Conservation (phyloP, 2,888 invertebrate species). For the Tetranychus truncatus region DNA sequence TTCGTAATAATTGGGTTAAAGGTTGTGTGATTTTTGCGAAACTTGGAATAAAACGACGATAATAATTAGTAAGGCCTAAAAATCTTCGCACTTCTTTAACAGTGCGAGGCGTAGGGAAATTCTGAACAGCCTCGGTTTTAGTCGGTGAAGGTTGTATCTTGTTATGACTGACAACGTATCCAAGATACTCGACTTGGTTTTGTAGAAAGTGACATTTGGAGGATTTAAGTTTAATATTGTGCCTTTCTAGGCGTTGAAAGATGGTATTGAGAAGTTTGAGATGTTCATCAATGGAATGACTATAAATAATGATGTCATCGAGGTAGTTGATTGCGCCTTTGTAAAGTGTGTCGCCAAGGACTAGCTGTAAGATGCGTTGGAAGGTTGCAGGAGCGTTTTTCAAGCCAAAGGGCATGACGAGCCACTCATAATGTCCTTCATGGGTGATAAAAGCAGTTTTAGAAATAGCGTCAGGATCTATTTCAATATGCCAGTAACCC, state of each 20-base stretch:
- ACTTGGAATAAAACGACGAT: conserved; percentile 23
- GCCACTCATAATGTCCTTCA: conserved; percentile 4
- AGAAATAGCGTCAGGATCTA: not conserved
- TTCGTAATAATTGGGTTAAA: not conserved
- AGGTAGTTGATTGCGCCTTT: too few relatives aligned
- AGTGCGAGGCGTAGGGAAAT: conserved; percentile 15
- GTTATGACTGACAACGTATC: not conserved
- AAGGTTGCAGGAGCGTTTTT: conserved; percentile 7
- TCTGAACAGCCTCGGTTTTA: conserved; percentile 5
- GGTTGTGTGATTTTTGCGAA: conserved; percentile 9
- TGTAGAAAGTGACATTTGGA: conserved; percentile 9
- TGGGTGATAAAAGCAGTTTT: conserved; percentile 15
- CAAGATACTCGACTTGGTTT: not conserved
- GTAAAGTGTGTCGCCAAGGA: not conserved
- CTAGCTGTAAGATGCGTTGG: conserved; percentile 1
- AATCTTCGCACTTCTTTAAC: conserved; percentile 12
- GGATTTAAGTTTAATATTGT: conserved; percentile 2
- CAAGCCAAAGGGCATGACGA: conserved; percentile 12
- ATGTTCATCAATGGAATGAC: conserved; percentile 10
- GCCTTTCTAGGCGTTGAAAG: not conserved
- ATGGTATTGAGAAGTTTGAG: not conserved
- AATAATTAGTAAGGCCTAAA: conserved; percentile 23
- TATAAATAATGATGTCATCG: conserved; percentile 13
- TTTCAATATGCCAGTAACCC: conserved; percentile 13
- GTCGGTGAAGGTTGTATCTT: not conserved